A percentile compares a stretch with the other conserved stretches of the same genome.
phyloP scores from a whole-genome alignment of 2,113 vertebrate genomes.

The Tragelaphus imberbis region DNA sequence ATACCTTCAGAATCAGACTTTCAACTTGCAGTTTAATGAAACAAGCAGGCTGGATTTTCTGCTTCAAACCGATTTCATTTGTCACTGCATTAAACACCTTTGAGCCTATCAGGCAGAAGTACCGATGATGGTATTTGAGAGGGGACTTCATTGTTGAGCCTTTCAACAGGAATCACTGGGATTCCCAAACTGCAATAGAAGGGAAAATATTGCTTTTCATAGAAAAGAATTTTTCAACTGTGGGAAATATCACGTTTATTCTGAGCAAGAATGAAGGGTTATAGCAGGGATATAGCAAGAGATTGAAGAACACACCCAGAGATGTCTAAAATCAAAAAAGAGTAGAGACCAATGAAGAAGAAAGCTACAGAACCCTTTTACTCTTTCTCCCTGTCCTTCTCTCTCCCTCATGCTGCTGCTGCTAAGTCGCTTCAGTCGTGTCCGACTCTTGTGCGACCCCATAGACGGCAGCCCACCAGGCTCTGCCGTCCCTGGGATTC shows the following conservation, averaged over 20 bases:
- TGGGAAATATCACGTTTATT: not conserved
- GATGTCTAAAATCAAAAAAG: not conserved
- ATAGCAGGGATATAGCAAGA: not conserved
- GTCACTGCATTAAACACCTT: constrained; percentile 38
- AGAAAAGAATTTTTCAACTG: not conserved
- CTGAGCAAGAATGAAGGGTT: not conserved
- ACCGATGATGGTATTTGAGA: constrained; percentile 8
- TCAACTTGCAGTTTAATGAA: constrained; percentile 47
- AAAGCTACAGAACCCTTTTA: not conserved
- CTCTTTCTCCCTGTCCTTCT: not conserved
- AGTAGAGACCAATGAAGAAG: not conserved
- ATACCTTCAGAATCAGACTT: constrained; percentile 60
- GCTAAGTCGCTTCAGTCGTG: no score
- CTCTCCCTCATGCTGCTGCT: not conserved
- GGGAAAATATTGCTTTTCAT: not conserved
- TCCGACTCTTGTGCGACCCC: no score
- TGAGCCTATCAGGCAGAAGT: constrained; percentile 26
- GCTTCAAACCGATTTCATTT: constrained; percentile 52
- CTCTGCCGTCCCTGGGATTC: no score
- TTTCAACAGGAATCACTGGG: constrained; percentile 4
- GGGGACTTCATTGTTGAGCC: not conserved
- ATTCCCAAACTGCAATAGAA: not conserved
- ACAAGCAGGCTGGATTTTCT: constrained; percentile 36
- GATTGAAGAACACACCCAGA: not conserved
- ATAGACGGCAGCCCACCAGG: no score